Percentiles rank a stretch among this genome's conserved stretches.
phyloP scores from a whole-genome alignment of 1,140 invertebrate species.

The Meloidogyne hapla region DNA sequence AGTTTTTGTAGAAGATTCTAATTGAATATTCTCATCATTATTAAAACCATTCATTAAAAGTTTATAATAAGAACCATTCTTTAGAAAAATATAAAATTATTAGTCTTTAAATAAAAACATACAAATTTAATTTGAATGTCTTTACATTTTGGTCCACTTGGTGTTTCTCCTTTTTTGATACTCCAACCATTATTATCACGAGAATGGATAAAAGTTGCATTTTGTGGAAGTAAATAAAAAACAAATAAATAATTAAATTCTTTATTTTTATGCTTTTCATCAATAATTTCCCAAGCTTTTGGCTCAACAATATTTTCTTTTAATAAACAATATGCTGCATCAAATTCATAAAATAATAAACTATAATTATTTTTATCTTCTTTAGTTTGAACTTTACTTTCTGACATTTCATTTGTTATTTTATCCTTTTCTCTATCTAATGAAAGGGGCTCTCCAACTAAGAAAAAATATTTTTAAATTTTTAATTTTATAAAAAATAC shows the following conservation, averaged over 20 bases:
- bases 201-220: neutral
- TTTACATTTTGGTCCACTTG: neutral
- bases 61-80: neutral
- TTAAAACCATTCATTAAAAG: neutral
- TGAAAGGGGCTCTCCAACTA: neutral
- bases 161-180: neutral
- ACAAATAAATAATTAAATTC: neutral
- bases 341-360: too few species aligned
- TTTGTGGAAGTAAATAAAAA: conserved; percentile 1
- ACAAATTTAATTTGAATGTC: neutral
- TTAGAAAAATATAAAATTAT: neutral
- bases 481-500: neutral
- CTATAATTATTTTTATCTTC: too few species aligned
- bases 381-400: neutral
- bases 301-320: neutral
- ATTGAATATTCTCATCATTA: neutral
- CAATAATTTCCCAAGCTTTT: neutral
- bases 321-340: neutral
- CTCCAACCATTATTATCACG: too few species aligned
- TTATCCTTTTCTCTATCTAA: neutral
- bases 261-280: neutral
- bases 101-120: neutral
- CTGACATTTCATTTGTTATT: neutral
- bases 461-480: neutral
- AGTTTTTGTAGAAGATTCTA: neutral